These are phyloP conservation scores for Orgyia antiqua DNA, from an alignment of 2,888 invertebrate species.

Conservation along the genomic window DNA sequence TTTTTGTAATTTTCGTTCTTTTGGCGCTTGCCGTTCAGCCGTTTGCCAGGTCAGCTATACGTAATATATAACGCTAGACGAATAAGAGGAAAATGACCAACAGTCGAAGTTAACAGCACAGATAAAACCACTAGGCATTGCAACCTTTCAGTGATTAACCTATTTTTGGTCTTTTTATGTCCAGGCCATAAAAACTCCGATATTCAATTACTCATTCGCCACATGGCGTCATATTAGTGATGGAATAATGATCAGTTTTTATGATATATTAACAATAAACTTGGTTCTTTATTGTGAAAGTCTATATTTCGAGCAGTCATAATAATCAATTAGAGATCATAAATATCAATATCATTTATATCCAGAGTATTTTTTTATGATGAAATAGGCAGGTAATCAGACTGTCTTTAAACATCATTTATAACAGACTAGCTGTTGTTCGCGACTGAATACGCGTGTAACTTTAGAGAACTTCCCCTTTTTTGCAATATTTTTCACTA, in stretches of 20 bases:
- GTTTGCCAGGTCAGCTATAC: too few species aligned
- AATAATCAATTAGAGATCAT: constrained; percentile 1
- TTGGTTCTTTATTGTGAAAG: constrained; percentile 2
- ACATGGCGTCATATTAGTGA: constrained; percentile 15
- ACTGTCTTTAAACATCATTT: too few species aligned
- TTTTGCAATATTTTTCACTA: too few species aligned
- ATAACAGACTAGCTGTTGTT: too few species aligned
- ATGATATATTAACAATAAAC: constrained; percentile 5
- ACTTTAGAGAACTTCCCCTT: too few species aligned
- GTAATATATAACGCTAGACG: constrained; percentile 40
- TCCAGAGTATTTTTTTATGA: too few species aligned
- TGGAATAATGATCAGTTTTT: constrained; percentile 14
- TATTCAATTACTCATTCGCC: constrained; percentile 35
- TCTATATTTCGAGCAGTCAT: neutral
- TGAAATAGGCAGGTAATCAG: too few species aligned
- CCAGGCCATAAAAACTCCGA: constrained; percentile 32
- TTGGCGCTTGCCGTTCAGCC: too few species aligned
- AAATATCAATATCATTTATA: too few species aligned
- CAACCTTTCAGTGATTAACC: constrained; percentile 38
- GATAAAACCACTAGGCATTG: constrained; percentile 37
- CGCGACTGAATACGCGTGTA: too few species aligned
- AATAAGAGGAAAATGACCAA: constrained; percentile 50
- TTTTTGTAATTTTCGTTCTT: too few species aligned
- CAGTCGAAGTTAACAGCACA: constrained; percentile 44
- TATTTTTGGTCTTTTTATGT: constrained; percentile 38